Conservation (phyloP, 2,888 invertebrate genomes). For the Trichopoda pennipes region DNA sequence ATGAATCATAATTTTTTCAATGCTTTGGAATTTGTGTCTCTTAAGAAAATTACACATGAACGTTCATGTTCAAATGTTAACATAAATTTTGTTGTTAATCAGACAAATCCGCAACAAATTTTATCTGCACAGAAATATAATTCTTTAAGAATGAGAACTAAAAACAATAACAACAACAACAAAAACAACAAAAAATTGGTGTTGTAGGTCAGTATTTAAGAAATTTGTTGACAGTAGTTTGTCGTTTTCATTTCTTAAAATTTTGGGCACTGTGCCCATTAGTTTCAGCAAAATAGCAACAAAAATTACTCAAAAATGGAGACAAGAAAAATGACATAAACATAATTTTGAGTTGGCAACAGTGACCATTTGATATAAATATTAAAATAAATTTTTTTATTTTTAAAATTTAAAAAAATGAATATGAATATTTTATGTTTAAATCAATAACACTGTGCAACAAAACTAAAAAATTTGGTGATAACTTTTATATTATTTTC, state of each 20-base stretch:
- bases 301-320: not conserved
- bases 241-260: slow-evolving; percentile 1
- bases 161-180: not conserved
- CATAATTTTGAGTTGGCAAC: too few species aligned
- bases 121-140: not conserved
- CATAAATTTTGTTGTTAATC: slow-evolving; percentile 33
- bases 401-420: not conserved
- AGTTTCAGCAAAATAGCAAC: slow-evolving; percentile 1
- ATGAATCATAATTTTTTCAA: slow-evolving; percentile 43
- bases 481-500: too few species aligned
- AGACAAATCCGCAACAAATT: slow-evolving; percentile 42
- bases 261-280: slow-evolving; percentile 62
- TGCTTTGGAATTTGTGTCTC: slow-evolving; percentile 15
- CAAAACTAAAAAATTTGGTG: too few species aligned
- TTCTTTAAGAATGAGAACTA: slow-evolving; percentile 5
- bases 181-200: slow-evolving; percentile 10
- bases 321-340: not conserved
- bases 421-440: too few species aligned
- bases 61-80: slow-evolving; percentile 20
- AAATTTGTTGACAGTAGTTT: slow-evolving; percentile 45
- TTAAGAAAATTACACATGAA: slow-evolving; percentile 30
- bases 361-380: too few species aligned
- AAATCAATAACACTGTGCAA: too few species aligned
- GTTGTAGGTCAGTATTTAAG: slow-evolving; percentile 64
- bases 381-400: too few species aligned